Evolutionary conservation across 2,113 vertebrate species (phyloP).

Genomic region (Spizaetus ornatus): DNA sequence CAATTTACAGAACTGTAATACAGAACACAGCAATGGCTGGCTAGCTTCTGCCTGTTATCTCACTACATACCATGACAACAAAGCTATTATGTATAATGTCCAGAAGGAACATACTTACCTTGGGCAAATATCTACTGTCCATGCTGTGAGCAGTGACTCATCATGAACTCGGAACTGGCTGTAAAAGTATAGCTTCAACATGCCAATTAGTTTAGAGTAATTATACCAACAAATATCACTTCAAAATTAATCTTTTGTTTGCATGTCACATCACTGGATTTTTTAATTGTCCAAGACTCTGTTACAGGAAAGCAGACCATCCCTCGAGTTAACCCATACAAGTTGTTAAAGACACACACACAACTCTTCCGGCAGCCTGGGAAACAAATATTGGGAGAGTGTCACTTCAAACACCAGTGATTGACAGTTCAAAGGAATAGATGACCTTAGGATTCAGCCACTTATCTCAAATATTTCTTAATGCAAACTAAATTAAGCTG

Average conservation of each 20-base stretch:
- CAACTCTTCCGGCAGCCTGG: neutral
- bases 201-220: neutral
- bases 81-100: neutral
- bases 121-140: neutral
- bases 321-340: neutral
- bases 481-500: neutral
- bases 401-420: neutral
- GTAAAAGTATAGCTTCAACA: neutral
- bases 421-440: neutral
- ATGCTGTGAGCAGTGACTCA: neutral
- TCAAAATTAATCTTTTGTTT: neutral
- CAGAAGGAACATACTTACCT: neutral
- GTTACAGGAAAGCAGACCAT: neutral
- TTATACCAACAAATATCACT: neutral
- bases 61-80: neutral
- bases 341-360: neutral
- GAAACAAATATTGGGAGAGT: neutral
- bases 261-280: neutral
- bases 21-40: neutral
- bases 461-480: neutral
- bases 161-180: neutral
- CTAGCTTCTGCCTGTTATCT: neutral
- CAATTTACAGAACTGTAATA: neutral
- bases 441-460: neutral
- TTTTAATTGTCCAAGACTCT: neutral